A percentile compares a stretch with the other conserved stretches of the same genome.
Conservation (phyloP, 2,113 vertebrate genomes). For the Cochlearius cochlearius region DNA sequence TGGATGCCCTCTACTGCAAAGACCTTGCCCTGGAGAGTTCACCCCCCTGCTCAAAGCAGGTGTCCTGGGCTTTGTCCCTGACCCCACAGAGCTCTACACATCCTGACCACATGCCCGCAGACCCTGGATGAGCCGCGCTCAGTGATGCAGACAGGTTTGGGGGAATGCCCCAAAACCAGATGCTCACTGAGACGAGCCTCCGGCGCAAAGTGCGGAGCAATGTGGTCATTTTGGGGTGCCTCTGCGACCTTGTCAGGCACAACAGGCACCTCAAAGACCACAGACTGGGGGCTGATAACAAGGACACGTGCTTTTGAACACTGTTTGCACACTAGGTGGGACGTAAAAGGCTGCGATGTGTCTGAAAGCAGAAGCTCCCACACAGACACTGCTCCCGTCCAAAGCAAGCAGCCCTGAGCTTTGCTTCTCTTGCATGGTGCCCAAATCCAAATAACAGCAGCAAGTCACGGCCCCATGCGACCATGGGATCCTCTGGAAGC, state of each 20-base stretch:
- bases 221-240: fast-evolving
- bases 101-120: fast-evolving
- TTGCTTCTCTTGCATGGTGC: neutral
- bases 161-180: neutral
- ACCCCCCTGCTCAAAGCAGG: neutral
- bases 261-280: neutral
- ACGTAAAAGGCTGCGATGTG: neutral
- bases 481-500: neutral
- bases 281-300: neutral
- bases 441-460: neutral
- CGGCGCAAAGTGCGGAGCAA: fast-evolving
- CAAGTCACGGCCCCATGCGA: fast-evolving
- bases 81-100: fast-evolving
- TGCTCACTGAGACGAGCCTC: fast-evolving
- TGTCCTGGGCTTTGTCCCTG: neutral
- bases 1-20: neutral
- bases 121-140: neutral
- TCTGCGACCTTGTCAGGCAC: neutral
- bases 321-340: neutral
- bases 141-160: neutral
- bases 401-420: neutral
- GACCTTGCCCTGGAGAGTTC: neutral
- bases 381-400: neutral
- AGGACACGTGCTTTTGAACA: neutral
- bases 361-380: neutral